These are phyloP conservation scores for Megalops atlanticus DNA, from an alignment of 2,113 vertebrate genomes.

Conservation along the genomic window DNA sequence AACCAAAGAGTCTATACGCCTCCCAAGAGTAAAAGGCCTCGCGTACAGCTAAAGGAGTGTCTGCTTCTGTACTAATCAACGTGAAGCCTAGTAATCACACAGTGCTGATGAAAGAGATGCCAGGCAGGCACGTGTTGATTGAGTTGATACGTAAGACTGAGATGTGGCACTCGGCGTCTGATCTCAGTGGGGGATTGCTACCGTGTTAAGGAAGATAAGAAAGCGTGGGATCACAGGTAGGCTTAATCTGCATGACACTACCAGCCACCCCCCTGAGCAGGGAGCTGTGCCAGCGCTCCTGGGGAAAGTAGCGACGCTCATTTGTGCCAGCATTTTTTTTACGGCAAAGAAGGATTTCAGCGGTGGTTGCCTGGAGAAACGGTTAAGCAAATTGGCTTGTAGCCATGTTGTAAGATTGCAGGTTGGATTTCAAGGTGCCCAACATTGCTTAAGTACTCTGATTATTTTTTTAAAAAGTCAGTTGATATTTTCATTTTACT, in stretches of 20 bases:
- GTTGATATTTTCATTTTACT: too few species aligned
- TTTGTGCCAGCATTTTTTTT: neutral
- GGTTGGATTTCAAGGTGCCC: too few species aligned
- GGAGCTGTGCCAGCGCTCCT: conserved; percentile 57
- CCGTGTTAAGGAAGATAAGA: conserved; percentile 65
- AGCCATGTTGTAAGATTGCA: neutral
- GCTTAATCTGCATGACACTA: conserved; percentile 61
- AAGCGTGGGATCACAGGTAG: conserved; percentile 55
- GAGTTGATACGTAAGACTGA: too few species aligned
- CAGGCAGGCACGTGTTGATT: too few species aligned
- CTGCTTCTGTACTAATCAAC: too few species aligned
- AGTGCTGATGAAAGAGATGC: too few species aligned
- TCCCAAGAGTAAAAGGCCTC: too few species aligned
- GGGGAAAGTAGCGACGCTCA: neutral
- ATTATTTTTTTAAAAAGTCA: too few species aligned
- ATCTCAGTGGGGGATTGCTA: conserved; percentile 58
- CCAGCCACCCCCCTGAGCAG: conserved; percentile 32
- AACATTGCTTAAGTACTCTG: too few species aligned
- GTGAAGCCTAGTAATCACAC: too few species aligned
- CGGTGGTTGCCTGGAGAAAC: neutral
- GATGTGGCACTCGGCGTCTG: conserved; percentile 39
- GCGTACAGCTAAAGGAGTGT: too few species aligned
- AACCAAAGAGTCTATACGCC: too few species aligned
- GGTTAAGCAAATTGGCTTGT: neutral
- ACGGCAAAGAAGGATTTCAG: neutral